These are phyloP conservation scores for Scarus forsteni DNA, from an alignment of 2,797 vertebrate genomes.

Conservation along the genomic window DNA sequence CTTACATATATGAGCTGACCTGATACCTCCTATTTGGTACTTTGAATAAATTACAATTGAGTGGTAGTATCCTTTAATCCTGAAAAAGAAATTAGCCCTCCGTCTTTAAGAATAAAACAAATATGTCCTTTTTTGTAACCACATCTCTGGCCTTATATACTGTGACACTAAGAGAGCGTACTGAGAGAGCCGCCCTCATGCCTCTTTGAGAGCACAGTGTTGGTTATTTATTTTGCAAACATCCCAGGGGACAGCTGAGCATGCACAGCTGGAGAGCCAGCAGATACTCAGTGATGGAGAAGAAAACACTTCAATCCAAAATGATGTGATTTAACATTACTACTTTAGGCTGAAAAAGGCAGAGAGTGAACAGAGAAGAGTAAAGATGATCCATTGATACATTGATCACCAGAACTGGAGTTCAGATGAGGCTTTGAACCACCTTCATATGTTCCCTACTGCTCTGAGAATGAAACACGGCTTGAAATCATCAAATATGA, in stretches of 20 bases:
- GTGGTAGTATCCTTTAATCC: too few relatives aligned
- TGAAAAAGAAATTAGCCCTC: too few relatives aligned
- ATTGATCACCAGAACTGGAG: slow-evolving; percentile 9
- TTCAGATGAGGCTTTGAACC: slow-evolving; percentile 17
- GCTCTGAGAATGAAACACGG: slow-evolving; percentile 30
- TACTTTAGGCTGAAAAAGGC: slow-evolving; percentile 12
- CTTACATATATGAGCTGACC: too few relatives aligned
- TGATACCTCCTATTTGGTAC: too few relatives aligned
- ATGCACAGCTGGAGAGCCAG: slow-evolving; percentile 25
- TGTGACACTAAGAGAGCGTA: slow-evolving; percentile 9
- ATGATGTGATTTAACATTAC: slow-evolving; percentile 21
- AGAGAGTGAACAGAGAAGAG: slow-evolving; percentile 5
- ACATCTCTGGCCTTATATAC: background rate
- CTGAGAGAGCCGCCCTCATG: slow-evolving; percentile 14
- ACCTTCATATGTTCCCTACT: slow-evolving; percentile 25
- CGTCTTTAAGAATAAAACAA: too few relatives aligned
- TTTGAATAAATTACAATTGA: too few relatives aligned
- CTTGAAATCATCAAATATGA: slow-evolving; percentile 62
- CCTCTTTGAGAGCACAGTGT: slow-evolving; percentile 13
- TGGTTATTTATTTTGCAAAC: slow-evolving; percentile 38
- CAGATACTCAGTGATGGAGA: slow-evolving; percentile 25
- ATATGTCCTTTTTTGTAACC: too few relatives aligned
- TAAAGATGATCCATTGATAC: slow-evolving; percentile 1
- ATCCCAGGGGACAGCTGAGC: slow-evolving; percentile 25
- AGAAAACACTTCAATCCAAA: slow-evolving; percentile 28